Conservation (phyloP, 2,113 vertebrate species). For the Forbesichthys agassizii region DNA sequence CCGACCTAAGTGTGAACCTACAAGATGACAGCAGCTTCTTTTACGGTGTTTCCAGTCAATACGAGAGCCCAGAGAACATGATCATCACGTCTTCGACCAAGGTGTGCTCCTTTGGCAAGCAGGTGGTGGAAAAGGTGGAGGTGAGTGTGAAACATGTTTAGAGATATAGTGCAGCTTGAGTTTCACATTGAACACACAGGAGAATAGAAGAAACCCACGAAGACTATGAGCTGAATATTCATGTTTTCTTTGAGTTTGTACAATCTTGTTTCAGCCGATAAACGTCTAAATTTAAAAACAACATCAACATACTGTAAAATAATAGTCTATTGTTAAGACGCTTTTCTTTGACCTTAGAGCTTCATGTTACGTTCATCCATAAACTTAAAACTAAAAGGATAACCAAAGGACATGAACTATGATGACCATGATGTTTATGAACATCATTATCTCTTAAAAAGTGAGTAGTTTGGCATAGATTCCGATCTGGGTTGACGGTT, state of each 20-base stretch:
- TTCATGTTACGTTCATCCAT: neutral
- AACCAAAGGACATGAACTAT: constrained; percentile 26
- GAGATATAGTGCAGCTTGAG: neutral
- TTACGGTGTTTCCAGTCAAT: constrained; percentile 94
- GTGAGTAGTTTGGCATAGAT: constrained; percentile 39
- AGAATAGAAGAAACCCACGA: neutral
- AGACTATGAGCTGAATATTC: too few relatives aligned
- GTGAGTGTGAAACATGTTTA: constrained; percentile 64
- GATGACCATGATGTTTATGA: constrained; percentile 8
- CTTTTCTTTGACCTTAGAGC: too few relatives aligned
- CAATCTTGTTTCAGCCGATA: too few relatives aligned
- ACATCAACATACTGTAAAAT: too few relatives aligned
- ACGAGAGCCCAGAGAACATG: constrained; percentile 94
- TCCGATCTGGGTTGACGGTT: constrained; percentile 57
- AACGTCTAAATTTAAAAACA: too few relatives aligned
- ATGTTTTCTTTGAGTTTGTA: too few relatives aligned
- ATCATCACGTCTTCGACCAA: constrained; percentile 95
- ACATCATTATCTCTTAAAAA: constrained; percentile 19
- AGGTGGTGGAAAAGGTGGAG: constrained; percentile 97
- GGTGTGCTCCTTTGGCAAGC: constrained; percentile 96
- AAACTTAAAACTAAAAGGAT: neutral
- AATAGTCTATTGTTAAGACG: too few relatives aligned
- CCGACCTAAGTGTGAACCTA: constrained; percentile 89
- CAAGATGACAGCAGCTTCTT: constrained; percentile 92
- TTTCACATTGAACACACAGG: neutral